Percentiles rank a stretch among this genome's conserved stretches.
Evolutionary conservation across 2,113 vertebrate species (phyloP).

Genomic region (Scatophagus argus): DNA sequence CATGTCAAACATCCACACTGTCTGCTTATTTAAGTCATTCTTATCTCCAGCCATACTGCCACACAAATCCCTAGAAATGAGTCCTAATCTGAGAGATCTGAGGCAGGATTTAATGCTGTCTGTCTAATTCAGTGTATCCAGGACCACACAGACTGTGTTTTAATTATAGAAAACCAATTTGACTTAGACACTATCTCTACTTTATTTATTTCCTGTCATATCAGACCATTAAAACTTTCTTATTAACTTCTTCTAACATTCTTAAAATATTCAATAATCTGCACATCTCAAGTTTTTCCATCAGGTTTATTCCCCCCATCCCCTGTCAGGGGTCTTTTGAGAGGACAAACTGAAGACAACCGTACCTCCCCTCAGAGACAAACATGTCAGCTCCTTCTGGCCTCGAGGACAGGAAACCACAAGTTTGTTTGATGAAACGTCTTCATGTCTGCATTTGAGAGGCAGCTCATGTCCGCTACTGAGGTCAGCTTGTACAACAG

Average conservation of each 20-base stretch:
- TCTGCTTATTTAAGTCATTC: slow-evolving; percentile 53
- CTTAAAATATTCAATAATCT: not conserved
- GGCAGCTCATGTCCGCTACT: not conserved
- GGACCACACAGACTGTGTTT: slow-evolving; percentile 41
- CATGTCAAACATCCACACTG: slow-evolving; percentile 47
- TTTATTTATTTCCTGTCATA: slow-evolving; percentile 33
- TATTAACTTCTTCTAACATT: slow-evolving; percentile 2
- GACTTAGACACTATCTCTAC: slow-evolving; percentile 39
- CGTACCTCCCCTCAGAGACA: not conserved
- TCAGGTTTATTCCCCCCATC: not conserved
- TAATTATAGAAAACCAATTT: slow-evolving; percentile 64
- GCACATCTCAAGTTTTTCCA: slow-evolving; percentile 2
- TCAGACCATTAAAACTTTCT: slow-evolving; percentile 38
- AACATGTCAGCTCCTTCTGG: slow-evolving; percentile 12
- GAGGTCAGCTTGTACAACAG: slow-evolving; percentile 17
- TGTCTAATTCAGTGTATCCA: slow-evolving; percentile 44
- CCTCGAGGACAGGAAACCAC: not conserved
- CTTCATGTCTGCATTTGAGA: not conserved
- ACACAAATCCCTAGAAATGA: slow-evolving; percentile 54
- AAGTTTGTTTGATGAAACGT: not conserved
- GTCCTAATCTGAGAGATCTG: slow-evolving; percentile 59
- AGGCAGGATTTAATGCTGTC: slow-evolving; percentile 45
- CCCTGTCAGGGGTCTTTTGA: not conserved
- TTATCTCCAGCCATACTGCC: slow-evolving; percentile 52
- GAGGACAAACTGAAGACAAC: not conserved